phyloP scores from a whole-genome alignment of 2,797 vertebrate species.

The Chelidonichthys spinosus region DNA sequence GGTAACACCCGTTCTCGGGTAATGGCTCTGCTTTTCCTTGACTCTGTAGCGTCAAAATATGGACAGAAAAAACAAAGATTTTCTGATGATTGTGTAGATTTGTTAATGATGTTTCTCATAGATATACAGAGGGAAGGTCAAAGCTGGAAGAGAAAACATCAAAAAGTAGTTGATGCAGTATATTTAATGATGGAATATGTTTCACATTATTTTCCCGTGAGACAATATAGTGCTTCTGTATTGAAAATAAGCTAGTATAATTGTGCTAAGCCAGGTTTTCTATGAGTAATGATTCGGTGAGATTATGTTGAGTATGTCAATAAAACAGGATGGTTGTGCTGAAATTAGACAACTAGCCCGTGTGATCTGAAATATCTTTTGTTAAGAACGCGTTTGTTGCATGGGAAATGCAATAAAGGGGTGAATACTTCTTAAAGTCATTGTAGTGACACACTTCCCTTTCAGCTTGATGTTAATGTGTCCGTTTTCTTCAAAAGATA shows the following conservation, averaged over 20 bases:
- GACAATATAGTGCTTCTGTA: not conserved
- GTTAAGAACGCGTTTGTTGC: constrained; percentile 22
- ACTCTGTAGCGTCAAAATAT: constrained; percentile 4
- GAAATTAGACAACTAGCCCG: constrained; percentile 25
- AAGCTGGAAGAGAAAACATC: not conserved
- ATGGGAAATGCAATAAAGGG: constrained; percentile 11
- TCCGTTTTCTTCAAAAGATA: constrained; percentile 37
- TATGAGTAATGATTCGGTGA: not conserved
- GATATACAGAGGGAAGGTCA: not conserved
- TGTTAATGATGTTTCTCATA: no score
- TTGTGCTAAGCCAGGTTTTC: not conserved
- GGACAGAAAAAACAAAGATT: not conserved
- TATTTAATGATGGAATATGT: not conserved
- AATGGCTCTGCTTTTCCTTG: constrained; percentile 35
- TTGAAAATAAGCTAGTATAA: not conserved
- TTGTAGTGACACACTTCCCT: constrained; percentile 19
- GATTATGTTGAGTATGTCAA: not conserved
- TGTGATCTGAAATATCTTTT: constrained; percentile 22
- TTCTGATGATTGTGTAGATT: not conserved
- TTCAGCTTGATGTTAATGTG: constrained; percentile 5
- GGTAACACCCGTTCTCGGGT: constrained; percentile 66
- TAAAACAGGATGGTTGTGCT: constrained; percentile 16
- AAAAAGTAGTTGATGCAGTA: not conserved
- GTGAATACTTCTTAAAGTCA: not conserved
- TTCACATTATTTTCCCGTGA: not conserved